Conservation (phyloP, 2,888 invertebrate species). For the Drosophila multiciliata region DNA sequence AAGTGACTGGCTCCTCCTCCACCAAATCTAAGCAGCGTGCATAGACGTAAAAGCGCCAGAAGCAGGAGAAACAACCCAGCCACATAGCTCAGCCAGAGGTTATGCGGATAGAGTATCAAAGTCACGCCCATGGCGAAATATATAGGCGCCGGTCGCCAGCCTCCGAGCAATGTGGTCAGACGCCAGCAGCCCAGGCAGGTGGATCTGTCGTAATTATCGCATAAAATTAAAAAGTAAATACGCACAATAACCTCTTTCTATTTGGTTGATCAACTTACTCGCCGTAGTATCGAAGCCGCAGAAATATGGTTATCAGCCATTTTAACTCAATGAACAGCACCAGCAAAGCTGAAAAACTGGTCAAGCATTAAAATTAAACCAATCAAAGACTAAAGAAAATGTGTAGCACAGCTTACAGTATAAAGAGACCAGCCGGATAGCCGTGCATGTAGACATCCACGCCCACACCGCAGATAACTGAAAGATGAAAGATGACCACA, state of each 20-base stretch:
- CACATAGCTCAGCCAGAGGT: constrained; percentile 86
- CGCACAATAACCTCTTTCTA: constrained; percentile 22
- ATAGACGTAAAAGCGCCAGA: constrained; percentile 85
- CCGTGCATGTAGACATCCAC: constrained; percentile 88
- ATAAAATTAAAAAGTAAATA: constrained; percentile 58
- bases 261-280: constrained; percentile 72
- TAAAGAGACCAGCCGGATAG: constrained; percentile 87
- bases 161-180: constrained; percentile 70
- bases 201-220: constrained; percentile 73
- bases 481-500: constrained; percentile 62
- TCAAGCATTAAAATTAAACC: constrained; percentile 78
- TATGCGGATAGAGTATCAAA: constrained; percentile 83
- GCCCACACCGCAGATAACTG: constrained; percentile 89
- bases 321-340: constrained; percentile 87
- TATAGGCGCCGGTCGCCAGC: constrained; percentile 83
- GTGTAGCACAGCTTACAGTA: constrained; percentile 86
- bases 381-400: constrained; percentile 32
- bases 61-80: constrained; percentile 85
- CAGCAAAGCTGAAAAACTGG: constrained; percentile 87
- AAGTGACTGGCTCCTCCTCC: constrained; percentile 46
- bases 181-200: constrained; percentile 82
- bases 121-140: constrained; percentile 82
- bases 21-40: constrained; percentile 78
- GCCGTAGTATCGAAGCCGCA: constrained; percentile 85
- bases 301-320: constrained; percentile 88